Evolutionary conservation across 2,797 vertebrate species (phyloP).

Genomic region (Iguana delicatissima): DNA sequence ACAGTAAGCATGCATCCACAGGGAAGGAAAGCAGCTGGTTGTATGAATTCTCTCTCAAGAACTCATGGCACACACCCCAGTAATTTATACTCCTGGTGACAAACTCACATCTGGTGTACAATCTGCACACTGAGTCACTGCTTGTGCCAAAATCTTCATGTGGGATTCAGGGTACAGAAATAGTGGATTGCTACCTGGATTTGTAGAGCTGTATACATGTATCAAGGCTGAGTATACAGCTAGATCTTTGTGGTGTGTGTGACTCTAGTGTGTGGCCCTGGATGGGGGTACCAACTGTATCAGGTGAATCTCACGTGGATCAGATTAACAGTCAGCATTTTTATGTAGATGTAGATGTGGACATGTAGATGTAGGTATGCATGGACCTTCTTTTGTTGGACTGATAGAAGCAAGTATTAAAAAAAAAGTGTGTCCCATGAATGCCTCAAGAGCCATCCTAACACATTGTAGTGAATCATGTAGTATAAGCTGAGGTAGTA

Average conservation of each 20-base stretch:
- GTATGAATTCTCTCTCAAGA: not conserved
- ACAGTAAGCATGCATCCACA: not conserved
- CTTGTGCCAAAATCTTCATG: not conserved
- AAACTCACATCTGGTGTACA: not conserved
- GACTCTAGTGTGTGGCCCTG: not conserved
- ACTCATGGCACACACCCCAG: not conserved
- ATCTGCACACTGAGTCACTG: not conserved
- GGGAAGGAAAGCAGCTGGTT: not conserved
- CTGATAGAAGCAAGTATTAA: not conserved
- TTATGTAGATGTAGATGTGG: not conserved
- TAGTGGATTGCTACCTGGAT: not conserved
- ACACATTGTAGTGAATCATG: not conserved
- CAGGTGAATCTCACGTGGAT: no score
- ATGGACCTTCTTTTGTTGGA: not conserved
- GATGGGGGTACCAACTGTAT: not conserved
- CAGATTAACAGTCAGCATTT: not conserved
- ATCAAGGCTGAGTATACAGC: not conserved
- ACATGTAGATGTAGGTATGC: not conserved
- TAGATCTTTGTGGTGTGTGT: not conserved
- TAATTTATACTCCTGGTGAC: not conserved
- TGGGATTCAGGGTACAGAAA: not conserved
- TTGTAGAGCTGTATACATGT: not conserved
- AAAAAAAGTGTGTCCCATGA: no score
- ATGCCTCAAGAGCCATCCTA: not conserved
- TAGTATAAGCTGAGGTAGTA: not conserved